Conservation (phyloP, 2,113 vertebrate genomes). For the Prunella himalayana region DNA sequence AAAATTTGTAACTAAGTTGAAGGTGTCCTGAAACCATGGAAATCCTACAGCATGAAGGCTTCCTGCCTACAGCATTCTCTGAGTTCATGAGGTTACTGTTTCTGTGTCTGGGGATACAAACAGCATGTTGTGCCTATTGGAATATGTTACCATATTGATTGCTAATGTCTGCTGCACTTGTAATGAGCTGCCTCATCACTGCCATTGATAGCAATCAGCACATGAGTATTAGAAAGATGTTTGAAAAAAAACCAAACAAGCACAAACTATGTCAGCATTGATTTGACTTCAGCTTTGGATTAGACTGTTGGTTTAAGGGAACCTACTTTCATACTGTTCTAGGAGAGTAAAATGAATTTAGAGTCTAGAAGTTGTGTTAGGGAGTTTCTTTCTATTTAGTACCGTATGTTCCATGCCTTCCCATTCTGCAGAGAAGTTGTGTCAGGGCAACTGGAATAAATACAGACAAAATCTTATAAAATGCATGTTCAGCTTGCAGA, state of each 20-base stretch:
- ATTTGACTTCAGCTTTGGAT: background rate
- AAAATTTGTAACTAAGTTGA: background rate
- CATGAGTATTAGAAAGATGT: background rate
- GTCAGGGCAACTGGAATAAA: background rate
- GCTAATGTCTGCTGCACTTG: background rate
- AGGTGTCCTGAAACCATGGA: fast-evolving
- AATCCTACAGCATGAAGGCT: background rate
- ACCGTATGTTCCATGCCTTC: background rate
- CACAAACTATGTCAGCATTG: background rate
- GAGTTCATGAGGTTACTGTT: background rate
- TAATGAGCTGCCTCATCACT: background rate
- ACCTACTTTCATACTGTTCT: background rate
- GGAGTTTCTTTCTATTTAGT: background rate
- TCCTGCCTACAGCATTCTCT: background rate
- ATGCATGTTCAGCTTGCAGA: background rate
- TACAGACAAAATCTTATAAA: background rate
- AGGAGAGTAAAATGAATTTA: background rate
- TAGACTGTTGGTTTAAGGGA: background rate
- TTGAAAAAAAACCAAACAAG: background rate
- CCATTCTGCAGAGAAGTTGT: background rate
- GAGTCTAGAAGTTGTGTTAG: background rate
- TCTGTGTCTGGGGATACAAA: background rate
- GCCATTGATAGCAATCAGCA: background rate
- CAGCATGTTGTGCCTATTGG: background rate
- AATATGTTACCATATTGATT: fast-evolving